phyloP scores from a whole-genome alignment of 2,113 vertebrate species.

The Stercorarius parasiticus region DNA sequence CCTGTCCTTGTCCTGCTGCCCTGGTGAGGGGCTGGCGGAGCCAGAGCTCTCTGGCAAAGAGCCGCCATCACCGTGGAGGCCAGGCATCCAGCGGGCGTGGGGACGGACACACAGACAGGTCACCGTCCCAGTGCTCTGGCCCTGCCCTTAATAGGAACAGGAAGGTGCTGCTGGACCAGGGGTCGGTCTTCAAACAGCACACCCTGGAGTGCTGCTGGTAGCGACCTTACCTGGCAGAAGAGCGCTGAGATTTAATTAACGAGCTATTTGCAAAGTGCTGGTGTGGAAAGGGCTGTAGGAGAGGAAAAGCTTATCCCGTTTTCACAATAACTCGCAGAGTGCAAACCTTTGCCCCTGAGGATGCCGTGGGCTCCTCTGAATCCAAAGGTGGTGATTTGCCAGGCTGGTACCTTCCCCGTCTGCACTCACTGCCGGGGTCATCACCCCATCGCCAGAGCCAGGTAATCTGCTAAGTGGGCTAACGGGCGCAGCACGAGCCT shows the following conservation, averaged over 20 bases:
- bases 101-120: not conserved
- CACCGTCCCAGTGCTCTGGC: too few relatives aligned
- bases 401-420: fast-evolving
- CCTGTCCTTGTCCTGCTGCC: not conserved
- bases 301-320: not conserved
- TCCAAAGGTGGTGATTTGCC: fast-evolving
- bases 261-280: not conserved
- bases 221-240: fast-evolving
- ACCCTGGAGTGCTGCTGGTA: not conserved
- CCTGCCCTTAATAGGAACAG: not conserved
- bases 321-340: not conserved
- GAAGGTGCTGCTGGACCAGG: not conserved
- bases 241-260: not conserved
- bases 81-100: fast-evolving
- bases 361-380: not conserved
- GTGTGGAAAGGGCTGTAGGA: not conserved
- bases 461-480: not conserved
- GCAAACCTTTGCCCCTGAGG: not conserved
- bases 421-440: fast-evolving
- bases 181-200: fast-evolving
- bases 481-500: fast-evolving
- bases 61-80: fast-evolving
- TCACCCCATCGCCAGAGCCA: not conserved
- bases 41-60: not conserved
- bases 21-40: not conserved